Evolutionary conservation across 2,797 vertebrate genomes (phyloP), one percentile per base, ranked within the genome.

Genomic region (Rhinella marina): DNA sequence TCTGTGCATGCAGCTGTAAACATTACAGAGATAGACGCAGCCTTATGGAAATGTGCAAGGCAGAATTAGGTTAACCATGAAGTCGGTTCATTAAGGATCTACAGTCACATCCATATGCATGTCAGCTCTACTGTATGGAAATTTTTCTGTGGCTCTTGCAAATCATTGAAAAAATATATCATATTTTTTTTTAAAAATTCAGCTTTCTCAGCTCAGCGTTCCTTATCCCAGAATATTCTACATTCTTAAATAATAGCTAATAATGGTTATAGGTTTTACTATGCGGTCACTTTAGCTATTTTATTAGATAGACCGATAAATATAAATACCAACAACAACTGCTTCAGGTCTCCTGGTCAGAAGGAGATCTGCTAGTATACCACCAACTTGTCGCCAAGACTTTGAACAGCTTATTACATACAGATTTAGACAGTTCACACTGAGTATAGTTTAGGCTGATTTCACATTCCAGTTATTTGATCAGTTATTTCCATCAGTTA

Each of bases 1-100:
- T 85, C 83, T 64, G 78, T 81, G 83, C 78, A 80, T 86, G 83
- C 87, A 88, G 78, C 83, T 81, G 87, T 75, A 88, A 85, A 82
- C 87, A 88, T 88, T 82, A 76, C n/a, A 81, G 41, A 25, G 59
- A 85, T 76, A 81, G 80, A 56, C n/a, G 64, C 62, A 85, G 83
- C 78, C 87, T 81, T 81, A 81, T 76, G 83, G 76, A 81, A 62
- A 85, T 88, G 25, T 73, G 7, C 54, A 62, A 84, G 76, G 16
- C 64, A 80, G 66, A 88, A 73, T 73, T 68, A 79, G 61, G 73
- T 79, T 88, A 61, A 73, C 72, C 70, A 81, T 80, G 23, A 84
- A 72, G 62, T 84, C 23, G 3, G 32, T 80, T 84, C 48, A 84
- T 88, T 79, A 70, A 79, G 50, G n/a, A 68, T 78, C 50, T 41